Conservation (phyloP, 2,888 invertebrate species). For the Aphidius colemani region DNA sequence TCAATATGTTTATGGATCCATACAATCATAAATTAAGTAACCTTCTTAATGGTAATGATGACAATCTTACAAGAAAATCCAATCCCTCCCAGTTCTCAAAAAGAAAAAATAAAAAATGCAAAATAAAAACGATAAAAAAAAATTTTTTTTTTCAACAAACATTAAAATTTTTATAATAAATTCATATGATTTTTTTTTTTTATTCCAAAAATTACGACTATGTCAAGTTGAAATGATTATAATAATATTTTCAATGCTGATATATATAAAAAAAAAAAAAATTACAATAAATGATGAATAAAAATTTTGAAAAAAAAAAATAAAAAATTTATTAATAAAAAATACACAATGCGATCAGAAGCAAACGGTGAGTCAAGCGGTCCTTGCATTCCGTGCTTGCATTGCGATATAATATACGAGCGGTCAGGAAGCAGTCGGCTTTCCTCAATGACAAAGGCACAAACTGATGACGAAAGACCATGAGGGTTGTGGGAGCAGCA, state of each 20-base stretch:
- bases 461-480: slow-evolving; percentile 30
- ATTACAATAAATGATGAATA: slow-evolving; percentile 19
- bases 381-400: slow-evolving; percentile 42
- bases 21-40: no score
- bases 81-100: neutral
- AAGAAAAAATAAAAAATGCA: no score
- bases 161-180: no score
- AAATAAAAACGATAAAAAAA: no score
- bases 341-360: slow-evolving; percentile 17
- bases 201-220: no score
- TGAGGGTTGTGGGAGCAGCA: slow-evolving; percentile 3
- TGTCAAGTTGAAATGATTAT: no score
- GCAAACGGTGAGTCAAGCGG: slow-evolving; percentile 34
- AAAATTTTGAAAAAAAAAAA: slow-evolving; percentile 23
- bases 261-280: slow-evolving; percentile 14
- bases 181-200: no score
- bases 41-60: no score
- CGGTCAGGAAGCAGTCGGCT: slow-evolving; percentile 52
- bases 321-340: neutral
- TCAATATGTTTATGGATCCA: no score
- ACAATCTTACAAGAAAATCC: neutral
- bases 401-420: slow-evolving; percentile 58
- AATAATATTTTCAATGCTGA: no score
- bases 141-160: no score
- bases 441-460: slow-evolving; percentile 54